Evolutionary conservation across 2,113 vertebrate genomes (phyloP).

Genomic region (Oreochromis spilurus): DNA sequence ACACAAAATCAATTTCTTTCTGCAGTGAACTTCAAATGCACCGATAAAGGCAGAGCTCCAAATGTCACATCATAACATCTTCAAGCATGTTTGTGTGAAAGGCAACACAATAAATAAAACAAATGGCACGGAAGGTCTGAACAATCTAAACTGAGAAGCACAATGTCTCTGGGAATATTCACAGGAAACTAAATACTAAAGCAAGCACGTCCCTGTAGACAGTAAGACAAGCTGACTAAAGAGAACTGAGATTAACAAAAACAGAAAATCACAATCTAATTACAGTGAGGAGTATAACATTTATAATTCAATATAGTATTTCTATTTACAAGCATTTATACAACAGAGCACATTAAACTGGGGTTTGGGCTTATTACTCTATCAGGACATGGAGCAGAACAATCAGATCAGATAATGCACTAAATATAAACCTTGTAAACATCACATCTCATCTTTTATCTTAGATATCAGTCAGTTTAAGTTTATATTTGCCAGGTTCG

Average conservation of each 20-base stretch:
- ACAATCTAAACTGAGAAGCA: conserved; percentile 56
- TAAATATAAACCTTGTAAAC: conserved; percentile 68
- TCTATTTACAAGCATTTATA: conserved; percentile 74
- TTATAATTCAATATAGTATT: conserved; percentile 74
- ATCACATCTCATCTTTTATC: conserved; percentile 41
- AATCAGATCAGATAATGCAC: conserved; percentile 67
- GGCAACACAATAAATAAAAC: conserved; percentile 70
- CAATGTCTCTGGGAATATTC: conserved; percentile 45
- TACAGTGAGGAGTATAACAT: conserved; percentile 56
- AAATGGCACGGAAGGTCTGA: conserved; percentile 65
- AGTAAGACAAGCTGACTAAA: conserved; percentile 23
- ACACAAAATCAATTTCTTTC: conserved; percentile 35
- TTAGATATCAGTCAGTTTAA: conserved; percentile 49
- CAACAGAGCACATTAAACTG: conserved; percentile 44
- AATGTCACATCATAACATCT: conserved; percentile 53
- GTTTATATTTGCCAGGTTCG: conserved; percentile 51
- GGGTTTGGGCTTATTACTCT: conserved; percentile 43
- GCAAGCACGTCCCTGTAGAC: conserved; percentile 31
- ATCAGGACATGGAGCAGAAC: conserved; percentile 54
- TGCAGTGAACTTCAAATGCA: conserved; percentile 57
- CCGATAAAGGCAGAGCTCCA: conserved; percentile 54
- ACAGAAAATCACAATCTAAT: conserved; percentile 37
- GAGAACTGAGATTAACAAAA: conserved; percentile 2
- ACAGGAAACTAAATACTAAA: conserved; percentile 47
- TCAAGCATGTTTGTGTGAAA: conserved; percentile 62